phyloP scores from a whole-genome alignment of 2,888 invertebrate species.

The Dione vanillae region DNA sequence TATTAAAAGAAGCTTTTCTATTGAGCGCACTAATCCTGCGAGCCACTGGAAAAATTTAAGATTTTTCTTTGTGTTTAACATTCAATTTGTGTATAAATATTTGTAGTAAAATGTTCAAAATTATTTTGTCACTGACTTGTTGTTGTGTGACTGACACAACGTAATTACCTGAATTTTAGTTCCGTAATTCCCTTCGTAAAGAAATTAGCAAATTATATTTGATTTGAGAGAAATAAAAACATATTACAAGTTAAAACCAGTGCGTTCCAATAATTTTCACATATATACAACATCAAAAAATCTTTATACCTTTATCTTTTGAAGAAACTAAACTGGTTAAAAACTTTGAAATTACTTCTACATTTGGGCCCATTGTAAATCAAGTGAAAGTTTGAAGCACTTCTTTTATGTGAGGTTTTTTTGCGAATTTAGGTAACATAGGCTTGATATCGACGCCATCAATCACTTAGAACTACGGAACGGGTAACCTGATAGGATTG shows the following conservation, averaged over 20 bases:
- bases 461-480: constrained; percentile 52
- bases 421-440: constrained; percentile 29
- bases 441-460: constrained; percentile 46
- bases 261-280: not conserved
- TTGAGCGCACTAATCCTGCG: too few species aligned
- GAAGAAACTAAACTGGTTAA: constrained; percentile 20
- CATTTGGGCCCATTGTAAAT: constrained; percentile 24
- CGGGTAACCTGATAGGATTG: constrained; percentile 52
- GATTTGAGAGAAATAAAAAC: not conserved
- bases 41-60: too few species aligned
- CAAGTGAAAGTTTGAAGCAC: constrained; percentile 15
- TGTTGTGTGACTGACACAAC: too few species aligned
- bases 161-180: too few species aligned
- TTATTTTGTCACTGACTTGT: too few species aligned
- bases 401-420: constrained; percentile 13
- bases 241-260: not conserved
- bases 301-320: constrained; percentile 3
- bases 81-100: too few species aligned
- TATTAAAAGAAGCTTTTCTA: too few species aligned
- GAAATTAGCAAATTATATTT: too few species aligned
- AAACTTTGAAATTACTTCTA: constrained; percentile 22
- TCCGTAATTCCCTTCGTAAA: too few species aligned
- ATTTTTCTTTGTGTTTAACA: too few species aligned
- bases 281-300: not conserved
- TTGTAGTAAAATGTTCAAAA: too few species aligned